Conservation (phyloP, 2,113 vertebrate genomes). For the Miniopterus natalensis region DNA sequence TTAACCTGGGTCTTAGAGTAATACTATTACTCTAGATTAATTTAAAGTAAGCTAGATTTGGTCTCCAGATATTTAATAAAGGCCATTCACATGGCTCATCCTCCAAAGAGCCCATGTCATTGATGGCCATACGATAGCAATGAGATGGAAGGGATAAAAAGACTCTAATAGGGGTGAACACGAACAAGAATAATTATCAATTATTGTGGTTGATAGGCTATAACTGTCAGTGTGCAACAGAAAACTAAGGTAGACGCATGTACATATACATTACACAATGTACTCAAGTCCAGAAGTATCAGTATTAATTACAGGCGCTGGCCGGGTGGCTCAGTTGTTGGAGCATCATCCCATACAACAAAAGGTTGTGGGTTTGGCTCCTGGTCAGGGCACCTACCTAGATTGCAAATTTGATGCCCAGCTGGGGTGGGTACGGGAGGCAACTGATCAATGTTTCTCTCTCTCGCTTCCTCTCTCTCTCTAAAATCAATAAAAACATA, state of each 20-base stretch:
- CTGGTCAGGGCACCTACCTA: not conserved
- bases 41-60: slow-evolving; percentile 69
- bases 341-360: not conserved
- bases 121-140: slow-evolving; percentile 61
- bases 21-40: slow-evolving; percentile 63
- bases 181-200: slow-evolving; percentile 43
- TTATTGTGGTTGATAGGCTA: slow-evolving; percentile 67
- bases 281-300: not conserved
- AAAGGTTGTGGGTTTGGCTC: not conserved
- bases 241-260: slow-evolving; percentile 57
- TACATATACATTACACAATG: not conserved
- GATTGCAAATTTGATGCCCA: not conserved
- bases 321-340: not conserved
- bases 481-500: not conserved
- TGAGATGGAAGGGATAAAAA: slow-evolving; percentile 67
- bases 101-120: slow-evolving; percentile 62
- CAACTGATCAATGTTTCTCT: not conserved
- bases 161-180: slow-evolving; percentile 60
- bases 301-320: slow-evolving; percentile 32
- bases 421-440: not conserved
- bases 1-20: slow-evolving; percentile 71
- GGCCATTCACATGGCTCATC: slow-evolving; percentile 59
- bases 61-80: slow-evolving; percentile 69
- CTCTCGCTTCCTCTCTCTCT: not conserved
- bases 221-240: slow-evolving; percentile 37